Evolutionary conservation across 1,140 invertebrate species (phyloP), one percentile per base, ranked within the genome.

Genomic region (Prorops nasuta): DNA sequence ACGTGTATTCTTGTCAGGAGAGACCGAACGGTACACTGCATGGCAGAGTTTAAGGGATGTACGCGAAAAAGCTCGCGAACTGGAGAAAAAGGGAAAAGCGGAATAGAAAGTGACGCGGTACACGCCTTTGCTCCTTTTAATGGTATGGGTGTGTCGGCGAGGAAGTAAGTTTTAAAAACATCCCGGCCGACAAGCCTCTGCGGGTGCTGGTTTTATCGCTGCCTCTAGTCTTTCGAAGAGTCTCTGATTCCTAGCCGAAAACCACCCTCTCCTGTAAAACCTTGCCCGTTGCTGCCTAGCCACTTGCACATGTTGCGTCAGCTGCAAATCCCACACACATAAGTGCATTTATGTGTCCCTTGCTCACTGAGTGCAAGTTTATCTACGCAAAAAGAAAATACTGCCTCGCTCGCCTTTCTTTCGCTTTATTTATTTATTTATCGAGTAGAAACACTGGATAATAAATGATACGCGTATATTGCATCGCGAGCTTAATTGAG

Each of bases 151-250:
- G 58, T 62, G 55, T 31, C 43, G 44, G 43, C 49, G 44, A 48
- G 38, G 56, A 46, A 65, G 54, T 41, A 55, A 69, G 60, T 65
- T 69, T 66, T 67, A 58, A 69, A 64, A 67, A 67, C 64, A 67
- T 54, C 45, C 58, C 45, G 47, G 39, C 42, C 53, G 43, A 52
- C 53, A 47, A 52, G 44, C 39, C 49, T 7, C 6, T 28, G 24
- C 45, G 17, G 57, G 38, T 54, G 51, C 56, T 48, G 58, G 56
- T 60, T 60, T 60, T 60, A 60, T 60, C 56, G 54, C 49, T 49
- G 50, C 50, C 41, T 48, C 39, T 49, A 40, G 16, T 37, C 24
- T 38, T 32, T 16, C 45, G 21, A n/a, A 32, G 39, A 9, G 19
- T 39, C 45, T 19, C 17, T 40, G 10, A 36, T 16, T 17, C n/a